phyloP scores from a whole-genome alignment of 2,113 vertebrate species.

The Oryzias woworae region DNA sequence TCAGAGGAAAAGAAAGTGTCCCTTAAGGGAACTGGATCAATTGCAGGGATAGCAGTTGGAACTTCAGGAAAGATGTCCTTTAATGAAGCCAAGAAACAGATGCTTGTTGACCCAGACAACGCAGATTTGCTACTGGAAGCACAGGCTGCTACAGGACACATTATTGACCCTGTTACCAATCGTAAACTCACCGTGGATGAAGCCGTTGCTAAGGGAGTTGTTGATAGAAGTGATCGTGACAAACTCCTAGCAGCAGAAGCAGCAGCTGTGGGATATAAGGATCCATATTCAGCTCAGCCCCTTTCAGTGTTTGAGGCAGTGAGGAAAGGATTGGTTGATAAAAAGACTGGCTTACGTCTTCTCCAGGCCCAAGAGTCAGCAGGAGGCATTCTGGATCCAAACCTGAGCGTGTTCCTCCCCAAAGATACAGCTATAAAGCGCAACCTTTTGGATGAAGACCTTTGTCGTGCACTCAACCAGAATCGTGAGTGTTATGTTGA shows the following conservation, averaged over 20 bases:
- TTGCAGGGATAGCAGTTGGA: slow-evolving; percentile 68
- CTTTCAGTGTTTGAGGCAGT: slow-evolving; percentile 86
- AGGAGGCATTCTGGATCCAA: slow-evolving; percentile 87
- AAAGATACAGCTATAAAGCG: slow-evolving; percentile 85
- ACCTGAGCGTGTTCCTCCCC: slow-evolving; percentile 87
- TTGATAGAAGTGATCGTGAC: slow-evolving; percentile 82
- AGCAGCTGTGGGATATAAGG: slow-evolving; percentile 87
- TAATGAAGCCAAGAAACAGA: slow-evolving; percentile 50
- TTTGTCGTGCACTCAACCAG: slow-evolving; percentile 81
- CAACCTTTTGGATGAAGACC: slow-evolving; percentile 83
- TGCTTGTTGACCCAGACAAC: slow-evolving; percentile 19
- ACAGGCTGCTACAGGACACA: slow-evolving; percentile 89
- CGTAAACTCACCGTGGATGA: slow-evolving; percentile 83
- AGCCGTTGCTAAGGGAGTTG: slow-evolving; percentile 82
- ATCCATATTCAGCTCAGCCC: slow-evolving; percentile 79
- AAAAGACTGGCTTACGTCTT: slow-evolving; percentile 82
- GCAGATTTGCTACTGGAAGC: slow-evolving; percentile 73
- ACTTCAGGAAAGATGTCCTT: slow-evolving; percentile 39
- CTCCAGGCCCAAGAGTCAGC: slow-evolving; percentile 88
- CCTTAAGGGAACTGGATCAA: slow-evolving; percentile 76
- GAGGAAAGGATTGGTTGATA: slow-evolving; percentile 84
- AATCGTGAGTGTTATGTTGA: slow-evolving; percentile 86
- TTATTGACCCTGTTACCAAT: slow-evolving; percentile 84
- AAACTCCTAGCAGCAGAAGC: slow-evolving; percentile 82
- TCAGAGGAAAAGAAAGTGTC: slow-evolving; percentile 78